phyloP scores from a whole-genome alignment of 2,888 invertebrate species.

The Andrena marginata region DNA sequence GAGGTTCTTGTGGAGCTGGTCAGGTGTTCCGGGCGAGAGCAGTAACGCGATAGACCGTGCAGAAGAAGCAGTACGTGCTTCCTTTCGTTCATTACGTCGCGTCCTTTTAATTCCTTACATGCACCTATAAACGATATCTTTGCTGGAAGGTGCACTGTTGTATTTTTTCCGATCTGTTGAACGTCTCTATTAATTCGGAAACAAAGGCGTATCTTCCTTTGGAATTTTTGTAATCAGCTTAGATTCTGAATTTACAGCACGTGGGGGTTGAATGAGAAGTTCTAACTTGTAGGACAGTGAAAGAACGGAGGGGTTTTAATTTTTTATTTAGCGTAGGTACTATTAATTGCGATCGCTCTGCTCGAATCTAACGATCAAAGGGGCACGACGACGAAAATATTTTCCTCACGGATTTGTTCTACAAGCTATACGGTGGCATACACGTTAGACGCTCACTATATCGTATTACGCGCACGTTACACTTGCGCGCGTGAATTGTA shows the following conservation, averaged over 20 bases:
- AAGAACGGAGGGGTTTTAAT: not conserved
- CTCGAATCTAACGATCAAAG: not conserved
- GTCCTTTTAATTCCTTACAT: not conserved
- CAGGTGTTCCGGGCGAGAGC: conserved; percentile 4
- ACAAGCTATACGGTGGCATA: conserved; percentile 32
- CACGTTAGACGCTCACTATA: conserved; percentile 25
- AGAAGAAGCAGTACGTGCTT: not conserved
- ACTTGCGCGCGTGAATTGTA: conserved; percentile 70
- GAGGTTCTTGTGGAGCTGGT: conserved; percentile 19
- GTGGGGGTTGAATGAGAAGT: too few species aligned
- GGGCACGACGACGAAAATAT: not conserved
- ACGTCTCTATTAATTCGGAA: too few species aligned
- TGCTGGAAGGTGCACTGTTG: not conserved
- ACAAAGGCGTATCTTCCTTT: not conserved
- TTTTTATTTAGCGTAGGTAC: too few species aligned
- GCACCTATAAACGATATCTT: not conserved
- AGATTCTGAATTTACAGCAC: not conserved
- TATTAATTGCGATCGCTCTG: not conserved
- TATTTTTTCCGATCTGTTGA: too few species aligned
- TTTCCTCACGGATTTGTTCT: conserved; percentile 37
- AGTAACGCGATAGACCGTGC: not conserved
- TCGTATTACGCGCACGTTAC: conserved; percentile 63
- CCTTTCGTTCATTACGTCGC: not conserved
- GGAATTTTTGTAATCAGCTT: not conserved
- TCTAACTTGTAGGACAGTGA: not conserved